Evolutionary conservation across 2,797 vertebrate species (phyloP), one percentile per base, ranked within the genome.

Genomic region (Antennarius maculatus): DNA sequence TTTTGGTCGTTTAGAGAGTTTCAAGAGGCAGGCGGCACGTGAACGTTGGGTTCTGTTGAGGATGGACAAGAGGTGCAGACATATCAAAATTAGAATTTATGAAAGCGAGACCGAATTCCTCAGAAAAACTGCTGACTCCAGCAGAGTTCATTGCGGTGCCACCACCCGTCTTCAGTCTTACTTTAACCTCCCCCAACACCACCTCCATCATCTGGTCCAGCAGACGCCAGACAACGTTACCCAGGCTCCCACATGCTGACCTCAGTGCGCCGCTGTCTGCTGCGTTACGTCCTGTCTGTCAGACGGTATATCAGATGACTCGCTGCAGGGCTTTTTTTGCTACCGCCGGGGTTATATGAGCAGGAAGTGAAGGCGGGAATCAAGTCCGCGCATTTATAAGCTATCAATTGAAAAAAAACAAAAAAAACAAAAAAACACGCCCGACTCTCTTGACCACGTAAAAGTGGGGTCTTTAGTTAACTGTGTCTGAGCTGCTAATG

Each of bases 301-400:
- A 61, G 77, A 81, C 61, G 61, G 45, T 63, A 74, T 85, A 74
- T 85, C 63, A 61, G 59, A 71, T 87, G 28, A 45, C 64, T 59
- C 49, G 37, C 65, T 73, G 59, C 61, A 65, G 59, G 55, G 67
- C 59, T 34, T 1, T 39, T 39, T 39, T 39, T 60, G 69, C 23
- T 61, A 29, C 28, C 77, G n/a, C 58, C 23, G 49, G 42, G 42
- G n/a, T 55, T 48, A 16, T 59, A 47, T 18, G 41, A 60, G 73
- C 37, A 50, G 45, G 9, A 23, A 23, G 54, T 56, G 66, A 76
- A 71, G 69, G 46, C 47, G 18, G 59, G 61, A 77, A 74, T 63
- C 68, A 71, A 57, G 65, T 69, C 71, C 64, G 65, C 65, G 62
- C 28, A 5, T 39, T 39, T 39, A 11, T 39, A 39, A 39, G 37